Conservation (phyloP, 2,797 vertebrate species). For the Aulostomus chinensis region DNA sequence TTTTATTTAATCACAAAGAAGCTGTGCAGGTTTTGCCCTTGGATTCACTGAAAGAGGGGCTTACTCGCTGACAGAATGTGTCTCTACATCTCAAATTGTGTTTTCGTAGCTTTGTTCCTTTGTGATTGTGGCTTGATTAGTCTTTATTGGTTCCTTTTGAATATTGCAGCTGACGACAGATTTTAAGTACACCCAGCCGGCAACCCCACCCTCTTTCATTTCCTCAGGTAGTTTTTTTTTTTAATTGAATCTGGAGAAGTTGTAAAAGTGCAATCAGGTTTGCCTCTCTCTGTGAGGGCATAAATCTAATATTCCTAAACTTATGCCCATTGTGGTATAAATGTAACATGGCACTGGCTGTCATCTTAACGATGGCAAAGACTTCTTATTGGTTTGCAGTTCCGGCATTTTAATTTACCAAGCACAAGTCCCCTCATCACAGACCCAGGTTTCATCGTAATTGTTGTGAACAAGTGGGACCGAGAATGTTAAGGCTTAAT, state of each 20-base stretch:
- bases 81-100: neutral
- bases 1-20: conserved; percentile 26
- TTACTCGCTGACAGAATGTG: conserved; percentile 3
- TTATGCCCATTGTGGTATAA: conserved; percentile 49
- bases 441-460: conserved; percentile 61
- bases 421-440: conserved; percentile 52
- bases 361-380: too few relatives aligned
- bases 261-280: conserved; percentile 53
- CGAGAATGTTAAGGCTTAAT: conserved; percentile 26
- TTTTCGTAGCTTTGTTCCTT: conserved; percentile 6
- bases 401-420: conserved; percentile 59
- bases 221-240: conserved; percentile 29
- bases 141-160: conserved; percentile 16
- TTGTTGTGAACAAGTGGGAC: conserved; percentile 41
- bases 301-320: conserved; percentile 70
- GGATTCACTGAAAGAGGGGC: conserved; percentile 18
- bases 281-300: conserved; percentile 37
- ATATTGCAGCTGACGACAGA: conserved; percentile 19
- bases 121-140: conserved; percentile 9
- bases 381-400: conserved; percentile 47
- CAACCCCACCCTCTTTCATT: conserved; percentile 9
- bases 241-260: conserved; percentile 35
- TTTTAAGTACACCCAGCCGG: conserved; percentile 3
- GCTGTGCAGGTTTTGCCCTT: conserved; percentile 9
- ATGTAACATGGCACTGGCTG: too few relatives aligned